Base-by-base conservation (phyloP, 2,888 invertebrate genomes). In the Microplitis deprimator region DNA sequence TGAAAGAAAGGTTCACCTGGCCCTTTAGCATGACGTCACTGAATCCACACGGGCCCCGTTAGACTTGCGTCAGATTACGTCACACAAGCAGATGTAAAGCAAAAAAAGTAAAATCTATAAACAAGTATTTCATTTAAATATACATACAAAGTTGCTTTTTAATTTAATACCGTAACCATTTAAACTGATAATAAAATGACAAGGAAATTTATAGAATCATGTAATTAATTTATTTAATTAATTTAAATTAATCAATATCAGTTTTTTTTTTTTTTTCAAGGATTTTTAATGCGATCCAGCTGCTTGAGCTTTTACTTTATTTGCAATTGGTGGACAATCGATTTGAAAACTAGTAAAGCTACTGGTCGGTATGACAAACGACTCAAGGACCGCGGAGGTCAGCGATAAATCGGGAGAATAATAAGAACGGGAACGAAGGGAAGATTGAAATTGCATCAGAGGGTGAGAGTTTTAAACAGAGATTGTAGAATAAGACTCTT, bases 41-140 rank as follows among this genome's bases (percentile, higher is more conserved):
- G 76, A 71, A 75, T 79, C 78, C 73, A 77, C 68, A 67, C 75
- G 79, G 81, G 79, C 79, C 79, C 85, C 84, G 85, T 85, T 87
- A 86, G 68, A 60, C 39, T 67, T 77, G 81, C 83, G 84, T 84
- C 83, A 81, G 80, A 82, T 83, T 83, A 85, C 86, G 86, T 86
- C 85, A 87, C 82, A 69, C 72, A 75, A 72, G 75, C 85, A 84
- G 84, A 83, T 85, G 83, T 68, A 38, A 13, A 3, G 10, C 16
- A 68, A 68, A 16, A 17, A 39, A 29, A 68, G 16, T 16, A 41
- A 8, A 41, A 13, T 41, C 40, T 17, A 1, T 6, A 68, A 41
- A 50, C 13, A 50, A 13, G 50, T 50, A 13, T 50, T 50, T 13
- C 50, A 77, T 77, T 39, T 68, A 64, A 60, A 40, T 41, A 10